These are phyloP conservation scores for Gadopsis bispinosus DNA, from an alignment of 2,797 vertebrate species.

Conservation along the genomic window DNA sequence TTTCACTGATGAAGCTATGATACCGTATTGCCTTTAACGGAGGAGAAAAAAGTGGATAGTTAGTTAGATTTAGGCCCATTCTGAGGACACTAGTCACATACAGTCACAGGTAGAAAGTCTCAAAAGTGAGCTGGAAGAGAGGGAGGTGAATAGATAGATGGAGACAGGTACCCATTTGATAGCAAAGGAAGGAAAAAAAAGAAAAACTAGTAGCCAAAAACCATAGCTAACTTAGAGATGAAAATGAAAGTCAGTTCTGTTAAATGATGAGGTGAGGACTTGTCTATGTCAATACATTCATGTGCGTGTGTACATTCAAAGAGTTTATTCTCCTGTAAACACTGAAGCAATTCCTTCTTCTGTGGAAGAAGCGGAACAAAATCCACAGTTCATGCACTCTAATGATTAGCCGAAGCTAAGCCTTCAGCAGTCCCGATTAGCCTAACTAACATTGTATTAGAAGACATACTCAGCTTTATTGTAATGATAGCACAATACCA, in stretches of 20 bases:
- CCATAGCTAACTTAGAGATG: conserved; percentile 2
- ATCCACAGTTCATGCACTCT: neutral
- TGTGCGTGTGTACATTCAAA: neutral
- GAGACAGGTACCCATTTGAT: conserved; percentile 2
- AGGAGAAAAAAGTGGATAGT: conserved; percentile 59
- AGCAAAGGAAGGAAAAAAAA: conserved; percentile 21
- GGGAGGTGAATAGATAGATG: conserved; percentile 2
- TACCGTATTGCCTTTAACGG: conserved; percentile 81
- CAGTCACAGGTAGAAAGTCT: conserved; percentile 40
- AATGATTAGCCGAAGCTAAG: neutral
- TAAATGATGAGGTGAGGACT: neutral
- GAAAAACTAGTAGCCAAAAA: conserved; percentile 17
- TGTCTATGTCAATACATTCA: conserved; percentile 12
- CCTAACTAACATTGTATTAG: neutral
- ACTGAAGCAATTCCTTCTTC: neutral
- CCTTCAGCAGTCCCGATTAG: neutral
- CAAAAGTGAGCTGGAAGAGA: conserved; percentile 11
- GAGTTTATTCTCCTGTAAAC: neutral
- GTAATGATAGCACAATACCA: neutral
- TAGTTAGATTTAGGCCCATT: conserved; percentile 52
- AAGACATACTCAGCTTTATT: neutral
- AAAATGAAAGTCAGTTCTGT: conserved; percentile 19
- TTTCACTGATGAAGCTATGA: conserved; percentile 73
- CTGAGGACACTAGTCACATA: conserved; percentile 44
- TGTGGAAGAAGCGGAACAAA: neutral